phyloP scores from a whole-genome alignment of 2,888 invertebrate genomes.

The Cyclophora albipunctata region DNA sequence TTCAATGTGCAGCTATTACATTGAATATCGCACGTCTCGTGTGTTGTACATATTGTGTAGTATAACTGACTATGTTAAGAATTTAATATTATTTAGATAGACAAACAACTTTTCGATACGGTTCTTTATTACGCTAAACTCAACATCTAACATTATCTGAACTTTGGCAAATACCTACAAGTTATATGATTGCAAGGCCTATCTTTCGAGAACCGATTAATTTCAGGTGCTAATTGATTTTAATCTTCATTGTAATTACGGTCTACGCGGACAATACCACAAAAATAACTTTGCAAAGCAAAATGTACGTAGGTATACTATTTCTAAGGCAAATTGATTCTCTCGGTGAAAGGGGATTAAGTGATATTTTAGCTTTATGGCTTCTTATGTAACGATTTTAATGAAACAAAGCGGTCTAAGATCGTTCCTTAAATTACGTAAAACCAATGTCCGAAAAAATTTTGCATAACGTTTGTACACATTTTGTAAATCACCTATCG shows the following conservation, averaged over 20 bases:
- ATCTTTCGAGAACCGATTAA: constrained; percentile 4
- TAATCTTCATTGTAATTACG: constrained; percentile 28
- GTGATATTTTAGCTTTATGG: constrained; percentile 74
- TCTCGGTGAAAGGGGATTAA: constrained; percentile 52
- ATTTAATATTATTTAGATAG: constrained; percentile 54
- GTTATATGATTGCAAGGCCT: constrained; percentile 7
- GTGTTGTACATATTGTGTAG: constrained; percentile 63
- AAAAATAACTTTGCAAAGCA: constrained; percentile 62
- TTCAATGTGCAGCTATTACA: constrained; percentile 64
- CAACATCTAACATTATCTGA: constrained; percentile 2
- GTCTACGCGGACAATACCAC: constrained; percentile 60
- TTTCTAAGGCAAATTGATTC: constrained; percentile 50
- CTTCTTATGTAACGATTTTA: constrained; percentile 51
- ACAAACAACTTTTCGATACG: constrained; percentile 21
- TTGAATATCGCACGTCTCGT: constrained; percentile 38
- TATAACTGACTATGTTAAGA: constrained; percentile 49
- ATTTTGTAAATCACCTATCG: constrained; percentile 11
- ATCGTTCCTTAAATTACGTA: constrained; percentile 24
- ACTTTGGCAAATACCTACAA: constrained; percentile 3
- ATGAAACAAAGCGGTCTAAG: constrained; percentile 54
- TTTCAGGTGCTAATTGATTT: constrained; percentile 30
- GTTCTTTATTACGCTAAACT: constrained; percentile 10
- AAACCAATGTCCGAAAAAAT: constrained; percentile 24
- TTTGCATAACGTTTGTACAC: constrained; percentile 13
- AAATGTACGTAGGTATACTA: constrained; percentile 41